Evolutionary conservation across 2,888 invertebrate genomes (phyloP), one percentile per base, ranked within the genome.

Genomic region (Tetragnatha montana): DNA sequence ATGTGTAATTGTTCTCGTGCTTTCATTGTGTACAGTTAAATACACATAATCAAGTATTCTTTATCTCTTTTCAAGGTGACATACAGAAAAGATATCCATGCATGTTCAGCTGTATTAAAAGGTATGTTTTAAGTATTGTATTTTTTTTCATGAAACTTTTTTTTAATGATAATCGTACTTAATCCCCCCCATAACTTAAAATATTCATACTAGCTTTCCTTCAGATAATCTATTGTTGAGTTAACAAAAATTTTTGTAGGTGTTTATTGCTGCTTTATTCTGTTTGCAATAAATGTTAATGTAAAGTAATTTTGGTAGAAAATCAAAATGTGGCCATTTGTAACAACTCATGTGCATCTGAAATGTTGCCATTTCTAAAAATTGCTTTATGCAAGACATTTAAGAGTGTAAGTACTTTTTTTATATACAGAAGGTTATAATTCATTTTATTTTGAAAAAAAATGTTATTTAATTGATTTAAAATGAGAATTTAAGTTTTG

Each of bases 51-150:
- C n/a, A n/a, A n/a, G n/a, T 10, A n/a, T 35, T 35, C 35, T 35
- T 80, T n/a, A n/a, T 73, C 71, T 81, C 74, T 70, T n/a, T 92
- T 91, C 12, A 91, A 93, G 93, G 93, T 94, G 0, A 94, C 94
- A 3, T 93, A 94, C 91, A 93, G 93, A 91, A 93, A 93, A 91
- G 94, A 94, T 92, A 84, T 94, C 47, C 93, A 93, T 92, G 92
- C 94, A 51, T 93, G 94, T 49, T 93, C 93, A 87, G 93, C 93
- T 68, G 92, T 93, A 47, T 81, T 94, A 17, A 94, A 93, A 94
- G 94, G 94, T 94, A 92, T 88, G 69, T n/a, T 73, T 21, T 17
- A 69, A 70, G 35, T 0, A 69, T 51, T 21, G 0, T 0, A 21
- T 49, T 71, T 2, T 21, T n/a, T 74, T 51, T 22, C 35, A 12